Evolutionary conservation across 2,888 invertebrate species (phyloP), one percentile per base, ranked within the genome.

Genomic region (Petrolisthes cinctipes): DNA sequence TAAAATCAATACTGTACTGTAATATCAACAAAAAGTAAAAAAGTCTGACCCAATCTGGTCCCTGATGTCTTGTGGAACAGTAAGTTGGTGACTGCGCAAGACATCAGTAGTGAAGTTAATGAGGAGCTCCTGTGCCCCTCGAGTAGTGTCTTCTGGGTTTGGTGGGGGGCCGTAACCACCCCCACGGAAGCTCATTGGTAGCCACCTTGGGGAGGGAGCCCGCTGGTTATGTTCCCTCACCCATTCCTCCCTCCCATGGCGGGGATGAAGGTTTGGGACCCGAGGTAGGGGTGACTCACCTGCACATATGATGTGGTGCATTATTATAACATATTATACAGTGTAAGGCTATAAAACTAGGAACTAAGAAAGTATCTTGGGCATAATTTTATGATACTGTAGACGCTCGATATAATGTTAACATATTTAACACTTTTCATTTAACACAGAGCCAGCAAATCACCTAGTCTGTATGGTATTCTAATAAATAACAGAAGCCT

Each of bases 61-160:
- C 53, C 17, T 37, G 51, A 82, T 53, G 9, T 68, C 66, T 20
- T 68, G 82, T 17, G 89, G 86, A 37, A 85, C 84, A 73, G 23
- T 53, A 37, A 89, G 85, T 20, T 85, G 71, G 68, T 89, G 82
- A 17, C 79, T 82, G 54, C 23, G 82, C 20, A 89, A 71, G 6
- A 76, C 79, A 51, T 89, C 89, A 23, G 71, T 82, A 3, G 89
- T 89, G 66, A 86, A 89, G 85, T 86, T 89, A 53, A 71, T 78
- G 17, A 89, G 83, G 57, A 89, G 68, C 78, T 86, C 82, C 68
- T 82, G 82, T 4, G 89, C 89, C 57, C 84, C 89, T 37, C 79
- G 84, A 51, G 79, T 82, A 57, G 66, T 82, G 68, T 68, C 73
- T 7, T 86, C 86, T 1, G 53, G 78, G 7, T 68, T 56, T 4